Percentiles rank a stretch among this genome's conserved stretches.
These are phyloP conservation scores for Aphaenogaster ashmeadi DNA, from an alignment of 1,140 invertebrate species.

Conservation along the genomic window DNA sequence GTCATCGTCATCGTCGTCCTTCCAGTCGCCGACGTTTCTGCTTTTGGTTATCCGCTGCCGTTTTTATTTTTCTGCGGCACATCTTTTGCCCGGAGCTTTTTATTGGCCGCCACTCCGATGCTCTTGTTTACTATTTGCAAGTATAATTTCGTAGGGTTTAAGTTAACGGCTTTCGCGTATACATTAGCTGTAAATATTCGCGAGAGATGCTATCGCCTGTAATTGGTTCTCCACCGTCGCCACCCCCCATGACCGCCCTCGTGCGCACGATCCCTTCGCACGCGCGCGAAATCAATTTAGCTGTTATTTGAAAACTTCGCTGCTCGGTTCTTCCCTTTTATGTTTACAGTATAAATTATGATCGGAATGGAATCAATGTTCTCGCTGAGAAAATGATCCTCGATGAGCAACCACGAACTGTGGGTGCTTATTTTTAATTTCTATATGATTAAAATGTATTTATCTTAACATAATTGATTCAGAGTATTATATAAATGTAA, in stretches of 20 bases:
- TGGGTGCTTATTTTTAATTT: neutral
- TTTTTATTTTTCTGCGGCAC: constrained; percentile 52
- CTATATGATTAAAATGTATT: constrained; percentile 1
- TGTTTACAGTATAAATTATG: constrained; percentile 45
- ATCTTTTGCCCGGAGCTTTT: constrained; percentile 43
- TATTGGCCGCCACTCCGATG: constrained; percentile 47
- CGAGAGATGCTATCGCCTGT: constrained; percentile 61
- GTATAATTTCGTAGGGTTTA: constrained; percentile 59
- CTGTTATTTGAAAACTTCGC: constrained; percentile 56
- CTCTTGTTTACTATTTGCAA: constrained; percentile 64
- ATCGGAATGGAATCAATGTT: constrained; percentile 5
- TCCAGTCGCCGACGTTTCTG: neutral
- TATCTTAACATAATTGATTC: neutral
- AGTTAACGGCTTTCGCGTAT: constrained; percentile 57
- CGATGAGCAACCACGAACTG: neutral
- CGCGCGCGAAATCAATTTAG: constrained; percentile 55
- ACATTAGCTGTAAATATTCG: constrained; percentile 63
- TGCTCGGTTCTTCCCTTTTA: constrained; percentile 30
- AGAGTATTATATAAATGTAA: neutral
- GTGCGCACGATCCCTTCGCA: constrained; percentile 54
- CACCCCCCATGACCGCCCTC: constrained; percentile 30
- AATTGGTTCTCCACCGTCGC: constrained; percentile 54
- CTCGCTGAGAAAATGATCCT: neutral
- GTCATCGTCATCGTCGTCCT: neutral
- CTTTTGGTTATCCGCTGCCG: constrained; percentile 1